Percentiles rank a stretch among this genome's conserved stretches.
Evolutionary conservation across 1,140 invertebrate genomes (phyloP).

Genomic region (Leptopilina clavipes): DNA sequence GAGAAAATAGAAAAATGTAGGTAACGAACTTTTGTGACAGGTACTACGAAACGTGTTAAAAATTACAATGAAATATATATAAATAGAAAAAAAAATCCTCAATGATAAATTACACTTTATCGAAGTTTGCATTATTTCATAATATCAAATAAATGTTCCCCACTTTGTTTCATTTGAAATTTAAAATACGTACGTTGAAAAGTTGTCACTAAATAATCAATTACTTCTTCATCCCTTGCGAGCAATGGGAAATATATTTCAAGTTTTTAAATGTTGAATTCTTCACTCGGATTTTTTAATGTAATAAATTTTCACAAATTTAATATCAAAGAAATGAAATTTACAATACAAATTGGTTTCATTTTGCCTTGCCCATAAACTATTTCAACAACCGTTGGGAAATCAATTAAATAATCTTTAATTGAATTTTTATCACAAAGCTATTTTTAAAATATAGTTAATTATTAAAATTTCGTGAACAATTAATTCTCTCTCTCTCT

Average conservation of each 20-base stretch:
- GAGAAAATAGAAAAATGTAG: conserved; percentile 6
- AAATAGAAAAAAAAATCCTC: not conserved
- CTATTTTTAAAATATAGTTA: not conserved
- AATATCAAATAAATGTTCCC: not conserved
- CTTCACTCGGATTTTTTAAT: not conserved
- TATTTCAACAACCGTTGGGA: not conserved
- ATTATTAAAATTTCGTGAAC: not conserved
- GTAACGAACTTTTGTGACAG: conserved; percentile 27
- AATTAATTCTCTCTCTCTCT: not conserved
- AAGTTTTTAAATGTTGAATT: not conserved
- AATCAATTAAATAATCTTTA: not conserved
- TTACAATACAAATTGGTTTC: not conserved
- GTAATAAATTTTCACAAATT: conserved; percentile 3
- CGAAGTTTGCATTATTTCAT: not conserved
- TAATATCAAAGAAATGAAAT: conserved; percentile 4
- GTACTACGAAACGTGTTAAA: conserved; percentile 25
- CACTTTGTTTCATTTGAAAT: too few relatives aligned
- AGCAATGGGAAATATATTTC: not conserved
- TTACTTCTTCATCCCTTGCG: not conserved
- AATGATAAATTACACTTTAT: not conserved
- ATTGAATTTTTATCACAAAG: conserved; percentile 2
- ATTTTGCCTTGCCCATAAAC: not conserved
- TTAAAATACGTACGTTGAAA: too few relatives aligned
- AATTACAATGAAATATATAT: conserved; percentile 13
- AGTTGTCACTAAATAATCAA: not conserved